A percentile compares a stretch with the other conserved stretches of the same genome.
phyloP scores from a whole-genome alignment of 1,140 invertebrate species.

The Zaprionus kolodkinae region DNA sequence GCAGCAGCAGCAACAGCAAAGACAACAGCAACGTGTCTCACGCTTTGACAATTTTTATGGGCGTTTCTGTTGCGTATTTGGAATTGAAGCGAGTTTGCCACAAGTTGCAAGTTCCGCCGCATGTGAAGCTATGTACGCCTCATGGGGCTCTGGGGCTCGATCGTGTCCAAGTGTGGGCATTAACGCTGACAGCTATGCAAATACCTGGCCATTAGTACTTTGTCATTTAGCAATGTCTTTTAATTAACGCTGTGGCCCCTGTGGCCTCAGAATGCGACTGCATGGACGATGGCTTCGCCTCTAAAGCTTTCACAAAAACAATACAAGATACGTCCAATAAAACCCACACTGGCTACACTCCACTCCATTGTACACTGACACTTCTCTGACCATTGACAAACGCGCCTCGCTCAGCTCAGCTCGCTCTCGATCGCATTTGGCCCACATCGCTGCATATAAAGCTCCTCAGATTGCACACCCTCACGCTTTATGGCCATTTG shows the following conservation, averaged over 20 bases:
- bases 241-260: conserved; percentile 69
- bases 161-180: conserved; percentile 73
- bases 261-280: conserved; percentile 24
- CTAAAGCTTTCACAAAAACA: conserved; percentile 50
- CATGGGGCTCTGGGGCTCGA: not conserved
- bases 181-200: conserved; percentile 77
- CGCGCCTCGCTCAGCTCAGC: conserved; percentile 50
- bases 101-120: not conserved
- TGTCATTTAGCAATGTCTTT: conserved; percentile 80
- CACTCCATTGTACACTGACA: conserved; percentile 49
- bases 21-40: conserved; percentile 10
- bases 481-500: conserved; percentile 79
- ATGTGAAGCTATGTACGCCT: not conserved
- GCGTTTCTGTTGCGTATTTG: conserved; percentile 73
- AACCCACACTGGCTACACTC: conserved; percentile 59
- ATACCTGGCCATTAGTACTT: conserved; percentile 76
- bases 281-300: not conserved
- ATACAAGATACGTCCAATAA: conserved; percentile 40
- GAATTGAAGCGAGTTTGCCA: conserved; percentile 30
- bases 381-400: conserved; percentile 74
- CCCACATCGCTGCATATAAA: conserved; percentile 81
- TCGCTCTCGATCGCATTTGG: conserved; percentile 59
- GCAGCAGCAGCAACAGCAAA: conserved; percentile 53
- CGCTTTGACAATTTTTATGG: conserved; percentile 76
- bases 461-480: conserved; percentile 76